Percentiles rank a stretch among this genome's conserved stretches.
phyloP scores from a whole-genome alignment of 2,797 vertebrate species.

The Sus cebifrons region DNA sequence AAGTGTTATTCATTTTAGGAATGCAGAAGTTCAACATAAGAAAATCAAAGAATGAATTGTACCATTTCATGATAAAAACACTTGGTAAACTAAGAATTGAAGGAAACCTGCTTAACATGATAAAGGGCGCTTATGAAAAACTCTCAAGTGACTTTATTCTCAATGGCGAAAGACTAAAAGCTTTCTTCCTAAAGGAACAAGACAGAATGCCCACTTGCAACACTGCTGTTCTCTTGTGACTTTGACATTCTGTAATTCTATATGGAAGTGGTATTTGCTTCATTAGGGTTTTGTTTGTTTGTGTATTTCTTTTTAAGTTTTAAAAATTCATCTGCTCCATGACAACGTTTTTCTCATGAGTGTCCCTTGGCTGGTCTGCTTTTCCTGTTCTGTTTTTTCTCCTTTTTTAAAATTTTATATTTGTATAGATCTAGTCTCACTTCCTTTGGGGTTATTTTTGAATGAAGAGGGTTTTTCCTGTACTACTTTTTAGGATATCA shows the following conservation, averaged over 20 bases:
- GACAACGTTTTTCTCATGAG: conserved; percentile 28
- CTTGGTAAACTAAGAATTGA: conserved; percentile 18
- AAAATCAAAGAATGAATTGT: conserved; percentile 27
- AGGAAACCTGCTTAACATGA: conserved; percentile 25
- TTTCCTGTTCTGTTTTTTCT: conserved; percentile 14
- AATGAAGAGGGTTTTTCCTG: not conserved
- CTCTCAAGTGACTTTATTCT: not conserved
- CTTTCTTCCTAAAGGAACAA: not conserved
- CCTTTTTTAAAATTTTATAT: not conserved
- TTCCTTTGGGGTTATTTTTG: conserved; percentile 51
- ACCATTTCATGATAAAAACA: not conserved
- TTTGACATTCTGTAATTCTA: not conserved
- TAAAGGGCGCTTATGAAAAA: not conserved
- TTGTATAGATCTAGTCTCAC: conserved; percentile 13
- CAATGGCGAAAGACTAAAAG: not conserved
- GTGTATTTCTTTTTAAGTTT: not conserved
- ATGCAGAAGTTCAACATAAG: not conserved
- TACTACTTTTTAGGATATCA: not conserved
- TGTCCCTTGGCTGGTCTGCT: not conserved
- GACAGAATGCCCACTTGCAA: not conserved
- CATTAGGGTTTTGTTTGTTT: not conserved
- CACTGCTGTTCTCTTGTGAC: not conserved
- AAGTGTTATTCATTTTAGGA: not conserved
- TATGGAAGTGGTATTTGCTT: conserved; percentile 50
- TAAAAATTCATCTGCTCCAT: conserved; percentile 12